Percentiles rank a stretch among this genome's conserved stretches.
phyloP scores from a whole-genome alignment of 2,797 vertebrate genomes.

The Sphenopsis melanotis region DNA sequence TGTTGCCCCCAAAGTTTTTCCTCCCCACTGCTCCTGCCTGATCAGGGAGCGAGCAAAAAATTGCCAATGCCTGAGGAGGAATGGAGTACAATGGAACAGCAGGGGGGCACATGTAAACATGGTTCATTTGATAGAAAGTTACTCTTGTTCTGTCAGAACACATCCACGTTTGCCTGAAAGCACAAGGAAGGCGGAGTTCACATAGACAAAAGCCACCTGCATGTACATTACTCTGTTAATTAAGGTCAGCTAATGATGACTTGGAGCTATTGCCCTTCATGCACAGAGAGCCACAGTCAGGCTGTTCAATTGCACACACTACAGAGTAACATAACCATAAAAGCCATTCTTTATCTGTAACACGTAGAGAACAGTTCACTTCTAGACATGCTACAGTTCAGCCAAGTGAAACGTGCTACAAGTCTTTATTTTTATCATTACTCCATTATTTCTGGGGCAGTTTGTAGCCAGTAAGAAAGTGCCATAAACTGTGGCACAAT shows the following conservation, averaged over 20 bases:
- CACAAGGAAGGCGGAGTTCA: background rate
- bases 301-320: background rate
- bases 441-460: background rate
- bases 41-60: background rate
- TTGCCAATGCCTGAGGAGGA: background rate
- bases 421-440: background rate
- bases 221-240: background rate
- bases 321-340: background rate
- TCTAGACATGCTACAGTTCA: background rate
- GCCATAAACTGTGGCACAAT: background rate
- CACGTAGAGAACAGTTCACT: background rate
- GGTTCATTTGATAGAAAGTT: background rate
- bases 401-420: background rate
- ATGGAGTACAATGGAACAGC: background rate
- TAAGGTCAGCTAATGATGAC: background rate
- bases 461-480: background rate
- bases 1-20: background rate
- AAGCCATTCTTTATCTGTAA: background rate
- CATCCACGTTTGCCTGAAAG: background rate
- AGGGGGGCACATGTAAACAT: background rate
- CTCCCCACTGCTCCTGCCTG: background rate
- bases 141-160: background rate
- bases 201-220: background rate
- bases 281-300: background rate
- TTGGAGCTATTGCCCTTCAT: background rate